These are phyloP conservation scores for Nixonia krombeini DNA, from an alignment of 1,140 invertebrate species.

Conservation along the genomic window DNA sequence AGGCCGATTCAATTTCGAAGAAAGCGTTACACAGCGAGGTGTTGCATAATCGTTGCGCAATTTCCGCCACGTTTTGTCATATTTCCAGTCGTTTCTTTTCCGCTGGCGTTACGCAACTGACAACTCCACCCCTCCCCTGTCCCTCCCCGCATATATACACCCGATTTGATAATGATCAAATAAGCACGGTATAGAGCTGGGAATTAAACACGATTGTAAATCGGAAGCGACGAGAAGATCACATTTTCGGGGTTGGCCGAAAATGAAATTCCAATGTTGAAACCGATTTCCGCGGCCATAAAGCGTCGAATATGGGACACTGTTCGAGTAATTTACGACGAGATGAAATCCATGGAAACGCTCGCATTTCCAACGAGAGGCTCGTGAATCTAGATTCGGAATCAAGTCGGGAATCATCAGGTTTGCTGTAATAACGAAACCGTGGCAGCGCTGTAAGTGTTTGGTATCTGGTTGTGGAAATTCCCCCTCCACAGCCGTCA, in stretches of 20 bases:
- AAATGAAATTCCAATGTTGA: slow-evolving; percentile 4
- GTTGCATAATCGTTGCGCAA: too few relatives aligned
- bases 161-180: slow-evolving; percentile 7
- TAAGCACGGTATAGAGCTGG: slow-evolving; percentile 1
- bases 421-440: too few relatives aligned
- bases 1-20: too few relatives aligned
- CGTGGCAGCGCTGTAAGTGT: too few relatives aligned
- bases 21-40: too few relatives aligned
- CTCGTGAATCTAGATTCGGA: too few relatives aligned
- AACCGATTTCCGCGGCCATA: not conserved
- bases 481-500: too few relatives aligned
- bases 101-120: not conserved
- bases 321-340: not conserved
- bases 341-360: too few relatives aligned
- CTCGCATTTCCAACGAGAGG: too few relatives aligned
- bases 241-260: not conserved
- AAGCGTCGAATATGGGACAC: not conserved
- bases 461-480: too few relatives aligned
- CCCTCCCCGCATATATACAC: too few relatives aligned
- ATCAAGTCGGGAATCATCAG: not conserved
- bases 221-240: slow-evolving; percentile 2
- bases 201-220: slow-evolving; percentile 8
- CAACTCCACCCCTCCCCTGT: slow-evolving; percentile 1
- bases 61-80: too few relatives aligned
- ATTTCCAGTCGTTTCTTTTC: not conserved